phyloP scores from a whole-genome alignment of 2,113 vertebrate genomes.

The Noturus placidus region DNA sequence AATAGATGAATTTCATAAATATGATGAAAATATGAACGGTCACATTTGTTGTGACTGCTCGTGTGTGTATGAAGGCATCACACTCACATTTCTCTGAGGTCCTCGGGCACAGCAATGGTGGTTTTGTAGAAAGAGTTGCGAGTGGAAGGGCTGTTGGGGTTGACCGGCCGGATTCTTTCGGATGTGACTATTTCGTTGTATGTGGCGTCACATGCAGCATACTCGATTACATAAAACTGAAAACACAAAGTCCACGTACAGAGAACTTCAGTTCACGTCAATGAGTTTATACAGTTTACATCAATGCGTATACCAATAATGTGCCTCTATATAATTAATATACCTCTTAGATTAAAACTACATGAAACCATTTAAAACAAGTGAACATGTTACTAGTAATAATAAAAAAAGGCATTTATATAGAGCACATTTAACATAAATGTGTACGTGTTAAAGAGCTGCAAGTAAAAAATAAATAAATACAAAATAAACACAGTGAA shows the following conservation, averaged over 20 bases:
- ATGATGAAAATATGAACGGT: background rate
- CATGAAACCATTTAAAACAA: background rate
- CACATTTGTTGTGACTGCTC: background rate
- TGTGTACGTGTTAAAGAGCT: no score
- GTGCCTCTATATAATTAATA: background rate
- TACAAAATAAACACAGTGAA: background rate
- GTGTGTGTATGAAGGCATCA: background rate
- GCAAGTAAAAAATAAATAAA: background rate
- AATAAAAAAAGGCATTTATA: background rate
- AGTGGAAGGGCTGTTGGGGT: constrained; percentile 83
- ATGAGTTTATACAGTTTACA: background rate
- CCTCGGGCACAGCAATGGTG: constrained; percentile 83
- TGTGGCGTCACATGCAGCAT: constrained; percentile 87
- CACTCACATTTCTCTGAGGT: constrained; percentile 87
- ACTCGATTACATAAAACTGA: constrained; percentile 92
- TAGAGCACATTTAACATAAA: background rate
- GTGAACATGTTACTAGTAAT: background rate
- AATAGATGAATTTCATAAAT: background rate
- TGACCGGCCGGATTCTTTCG: constrained; percentile 86
- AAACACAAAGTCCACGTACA: background rate
- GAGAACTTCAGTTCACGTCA: background rate
- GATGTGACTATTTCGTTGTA: constrained; percentile 92
- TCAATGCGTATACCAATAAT: background rate
- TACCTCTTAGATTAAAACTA: background rate
- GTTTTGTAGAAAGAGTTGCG: constrained; percentile 84